These are phyloP conservation scores for Barnardius zonarius DNA, from an alignment of 2,113 vertebrate genomes.

Conservation along the genomic window DNA sequence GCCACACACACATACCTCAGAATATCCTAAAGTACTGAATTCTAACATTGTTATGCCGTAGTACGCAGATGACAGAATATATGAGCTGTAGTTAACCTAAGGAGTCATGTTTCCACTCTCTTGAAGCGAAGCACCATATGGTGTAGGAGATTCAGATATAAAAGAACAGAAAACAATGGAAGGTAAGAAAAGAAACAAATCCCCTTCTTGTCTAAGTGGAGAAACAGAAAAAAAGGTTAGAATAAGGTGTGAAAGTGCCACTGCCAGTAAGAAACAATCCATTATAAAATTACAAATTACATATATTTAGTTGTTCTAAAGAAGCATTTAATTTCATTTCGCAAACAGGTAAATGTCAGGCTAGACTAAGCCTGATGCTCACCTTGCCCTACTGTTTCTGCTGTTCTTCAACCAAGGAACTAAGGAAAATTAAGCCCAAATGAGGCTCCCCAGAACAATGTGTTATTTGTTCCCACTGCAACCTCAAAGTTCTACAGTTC, in stretches of 20 bases:
- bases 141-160: not conserved
- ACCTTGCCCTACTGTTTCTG: not conserved
- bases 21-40: not conserved
- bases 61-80: not conserved
- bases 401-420: not conserved
- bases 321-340: not conserved
- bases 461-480: not conserved
- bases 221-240: not conserved
- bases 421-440: not conserved
- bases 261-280: not conserved
- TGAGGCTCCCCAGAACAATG: not conserved
- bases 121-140: conserved; percentile 9
- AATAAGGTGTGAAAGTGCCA: not conserved
- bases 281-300: not conserved
- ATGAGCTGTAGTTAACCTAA: not conserved
- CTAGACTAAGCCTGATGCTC: not conserved
- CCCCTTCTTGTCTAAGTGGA: not conserved
- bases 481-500: not conserved
- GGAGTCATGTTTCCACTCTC: not conserved
- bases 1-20: not conserved
- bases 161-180: not conserved
- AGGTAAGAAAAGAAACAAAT: not conserved
- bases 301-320: not conserved
- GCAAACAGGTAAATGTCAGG: not conserved
- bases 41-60: not conserved